Percentiles rank a stretch among this genome's conserved stretches.
phyloP scores from a whole-genome alignment of 2,797 vertebrate species.

The Notoglanidium macrostoma region DNA sequence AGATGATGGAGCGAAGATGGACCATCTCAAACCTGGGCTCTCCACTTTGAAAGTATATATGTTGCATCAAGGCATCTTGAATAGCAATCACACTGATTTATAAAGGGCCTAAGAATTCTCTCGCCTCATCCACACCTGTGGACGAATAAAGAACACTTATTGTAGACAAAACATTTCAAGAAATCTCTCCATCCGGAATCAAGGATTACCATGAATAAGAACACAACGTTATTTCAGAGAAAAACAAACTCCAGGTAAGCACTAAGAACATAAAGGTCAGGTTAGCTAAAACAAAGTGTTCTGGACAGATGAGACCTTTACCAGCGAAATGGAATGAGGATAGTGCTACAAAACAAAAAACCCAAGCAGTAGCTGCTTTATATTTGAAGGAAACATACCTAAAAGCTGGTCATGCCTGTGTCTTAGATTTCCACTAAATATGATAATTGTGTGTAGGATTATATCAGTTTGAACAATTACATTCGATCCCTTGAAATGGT shows the following conservation, averaged over 20 bases:
- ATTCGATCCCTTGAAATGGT: not conserved
- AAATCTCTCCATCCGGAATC: not conserved
- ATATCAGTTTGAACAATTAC: not conserved
- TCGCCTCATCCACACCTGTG: not conserved
- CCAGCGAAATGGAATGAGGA: not conserved
- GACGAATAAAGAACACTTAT: not conserved
- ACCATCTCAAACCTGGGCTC: not conserved
- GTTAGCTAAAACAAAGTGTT: constrained; percentile 18
- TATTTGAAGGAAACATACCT: not conserved
- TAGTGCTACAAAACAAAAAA: not conserved
- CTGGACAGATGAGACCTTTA: constrained; percentile 32
- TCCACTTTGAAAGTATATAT: not conserved
- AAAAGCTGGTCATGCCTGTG: not conserved
- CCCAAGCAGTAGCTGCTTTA: not conserved
- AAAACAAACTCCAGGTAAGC: constrained; percentile 9
- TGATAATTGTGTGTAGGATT: not conserved
- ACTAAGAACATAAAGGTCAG: constrained; percentile 26
- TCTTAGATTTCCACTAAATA: not conserved
- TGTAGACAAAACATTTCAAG: not conserved
- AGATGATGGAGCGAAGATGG: too few species aligned
- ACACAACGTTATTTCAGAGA: not conserved
- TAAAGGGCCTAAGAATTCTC: not conserved
- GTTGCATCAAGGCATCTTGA: not conserved
- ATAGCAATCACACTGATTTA: not conserved
- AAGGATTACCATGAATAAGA: not conserved